Conservation (phyloP, 2,888 invertebrate species). For the Euplagia quadripunctaria region DNA sequence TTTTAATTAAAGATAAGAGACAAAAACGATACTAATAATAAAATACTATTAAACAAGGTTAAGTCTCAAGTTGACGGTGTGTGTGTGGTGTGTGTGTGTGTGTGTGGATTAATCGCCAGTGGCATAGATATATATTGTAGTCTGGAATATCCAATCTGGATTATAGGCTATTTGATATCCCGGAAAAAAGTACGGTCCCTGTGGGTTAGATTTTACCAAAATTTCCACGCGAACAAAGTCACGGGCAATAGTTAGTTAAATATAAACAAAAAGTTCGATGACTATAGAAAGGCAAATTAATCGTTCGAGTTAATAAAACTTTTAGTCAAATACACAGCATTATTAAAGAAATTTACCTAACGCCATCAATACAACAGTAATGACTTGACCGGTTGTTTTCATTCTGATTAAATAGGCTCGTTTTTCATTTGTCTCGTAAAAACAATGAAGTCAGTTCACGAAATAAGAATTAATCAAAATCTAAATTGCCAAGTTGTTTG, state of each 20-base stretch:
- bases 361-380: slow-evolving; percentile 29
- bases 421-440: slow-evolving; percentile 39
- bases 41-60: no score
- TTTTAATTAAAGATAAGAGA: no score
- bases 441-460: slow-evolving; percentile 32
- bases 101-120: no score
- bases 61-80: no score
- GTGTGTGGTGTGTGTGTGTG: no score
- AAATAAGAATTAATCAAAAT: slow-evolving; percentile 34
- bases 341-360: slow-evolving; percentile 41
- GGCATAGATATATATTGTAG: no score
- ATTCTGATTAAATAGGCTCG: slow-evolving; percentile 42
- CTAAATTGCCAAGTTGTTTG: slow-evolving; percentile 13
- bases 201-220: no score
- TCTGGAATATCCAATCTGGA: no score
- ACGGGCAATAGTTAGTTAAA: neutral
- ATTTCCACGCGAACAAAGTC: no score
- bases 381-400: slow-evolving; percentile 39
- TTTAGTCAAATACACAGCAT: slow-evolving; percentile 25
- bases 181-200: no score
- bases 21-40: no score
- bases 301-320: slow-evolving; percentile 29
- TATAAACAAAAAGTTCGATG: neutral
- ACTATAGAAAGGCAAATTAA: slow-evolving; percentile 24
- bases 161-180: no score